Conservation (phyloP, 2,113 vertebrate genomes). For the Anguilla rostrata region DNA sequence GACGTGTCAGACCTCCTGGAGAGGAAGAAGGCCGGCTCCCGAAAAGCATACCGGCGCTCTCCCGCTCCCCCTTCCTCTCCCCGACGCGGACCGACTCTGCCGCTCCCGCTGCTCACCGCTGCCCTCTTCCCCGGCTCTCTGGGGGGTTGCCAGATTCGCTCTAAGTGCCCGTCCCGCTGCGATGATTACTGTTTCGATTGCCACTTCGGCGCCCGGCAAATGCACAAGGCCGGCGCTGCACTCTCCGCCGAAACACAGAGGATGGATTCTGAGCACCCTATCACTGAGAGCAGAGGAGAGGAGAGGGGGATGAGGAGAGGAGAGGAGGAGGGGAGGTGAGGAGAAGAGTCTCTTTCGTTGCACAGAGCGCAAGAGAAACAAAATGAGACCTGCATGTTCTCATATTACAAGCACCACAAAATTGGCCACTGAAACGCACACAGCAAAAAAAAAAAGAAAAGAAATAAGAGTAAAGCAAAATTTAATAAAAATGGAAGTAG, state of each 20-base stretch:
- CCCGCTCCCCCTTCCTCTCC: background rate
- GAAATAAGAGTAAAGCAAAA: too few species aligned
- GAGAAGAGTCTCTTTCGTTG: too few species aligned
- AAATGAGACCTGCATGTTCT: too few species aligned
- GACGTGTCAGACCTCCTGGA: slow-evolving; percentile 12
- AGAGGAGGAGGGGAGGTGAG: background rate
- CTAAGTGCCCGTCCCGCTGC: slow-evolving; percentile 3
- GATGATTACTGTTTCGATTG: slow-evolving; percentile 19
- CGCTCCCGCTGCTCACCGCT: background rate
- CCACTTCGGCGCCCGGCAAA: background rate
- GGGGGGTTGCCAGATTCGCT: slow-evolving; percentile 8
- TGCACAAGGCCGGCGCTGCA: background rate
- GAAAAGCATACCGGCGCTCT: background rate
- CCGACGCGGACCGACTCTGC: background rate
- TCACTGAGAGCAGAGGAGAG: background rate
- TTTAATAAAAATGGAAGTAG: too few species aligned
- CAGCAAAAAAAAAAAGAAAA: too few species aligned
- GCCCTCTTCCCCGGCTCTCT: background rate
- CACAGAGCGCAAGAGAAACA: too few species aligned
- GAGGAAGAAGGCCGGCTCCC: background rate
- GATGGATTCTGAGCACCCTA: background rate
- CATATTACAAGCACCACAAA: too few species aligned
- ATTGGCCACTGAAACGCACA: too few species aligned
- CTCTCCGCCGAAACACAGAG: too few species aligned
- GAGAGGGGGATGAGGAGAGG: background rate